phyloP scores from a whole-genome alignment of 2,797 vertebrate species.

The Rhynchonycteris naso region DNA sequence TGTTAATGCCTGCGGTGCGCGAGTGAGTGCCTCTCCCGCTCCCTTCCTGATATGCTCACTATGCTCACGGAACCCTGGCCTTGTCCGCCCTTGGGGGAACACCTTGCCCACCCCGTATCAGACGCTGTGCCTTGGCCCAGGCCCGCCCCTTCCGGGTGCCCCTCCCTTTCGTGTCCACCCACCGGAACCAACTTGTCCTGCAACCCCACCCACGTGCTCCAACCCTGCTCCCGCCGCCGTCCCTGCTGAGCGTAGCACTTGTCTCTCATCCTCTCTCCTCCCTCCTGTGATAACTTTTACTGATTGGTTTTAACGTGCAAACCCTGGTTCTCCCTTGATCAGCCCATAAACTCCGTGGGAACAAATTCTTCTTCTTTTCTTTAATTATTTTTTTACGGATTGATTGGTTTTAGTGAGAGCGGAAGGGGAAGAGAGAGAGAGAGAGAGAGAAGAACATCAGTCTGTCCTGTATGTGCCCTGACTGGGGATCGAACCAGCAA shows the following conservation, averaged over 20 bases:
- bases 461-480: no score
- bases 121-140: not conserved
- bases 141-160: not conserved
- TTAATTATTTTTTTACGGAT: no score
- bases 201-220: not conserved
- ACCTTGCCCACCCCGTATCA: accelerated
- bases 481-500: no score
- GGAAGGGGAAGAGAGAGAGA: no score
- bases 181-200: not conserved
- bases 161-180: not conserved
- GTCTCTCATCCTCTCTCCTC: not conserved
- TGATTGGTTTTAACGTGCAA: not conserved
- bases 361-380: not conserved
- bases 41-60: accelerated
- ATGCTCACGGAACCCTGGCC: not conserved
- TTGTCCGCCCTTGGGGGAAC: not conserved
- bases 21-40: accelerated
- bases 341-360: not conserved
- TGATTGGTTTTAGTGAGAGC: no score
- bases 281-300: not conserved
- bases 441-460: no score
- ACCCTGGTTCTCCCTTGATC: not conserved
- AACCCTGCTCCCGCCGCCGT: accelerated
- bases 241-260: not conserved
- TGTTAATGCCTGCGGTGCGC: not conserved